Evolutionary conservation across 2,888 invertebrate genomes (phyloP).

Genomic region (Eubasilissa splendida): DNA sequence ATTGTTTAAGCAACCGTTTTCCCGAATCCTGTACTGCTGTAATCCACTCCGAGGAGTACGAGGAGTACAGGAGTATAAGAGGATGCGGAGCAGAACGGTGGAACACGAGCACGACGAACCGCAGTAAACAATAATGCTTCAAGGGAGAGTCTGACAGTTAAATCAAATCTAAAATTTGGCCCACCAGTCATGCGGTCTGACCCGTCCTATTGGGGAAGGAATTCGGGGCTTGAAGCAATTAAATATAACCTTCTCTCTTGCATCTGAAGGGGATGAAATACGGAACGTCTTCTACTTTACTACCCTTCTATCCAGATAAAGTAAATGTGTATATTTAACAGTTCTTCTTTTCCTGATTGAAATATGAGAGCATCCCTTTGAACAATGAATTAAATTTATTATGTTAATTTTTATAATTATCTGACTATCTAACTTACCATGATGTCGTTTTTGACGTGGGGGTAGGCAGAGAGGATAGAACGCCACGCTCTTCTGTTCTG

Average conservation of each 20-base stretch:
- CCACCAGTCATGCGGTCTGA: conserved; percentile 26
- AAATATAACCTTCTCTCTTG: conserved; percentile 16
- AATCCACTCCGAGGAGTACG: background rate
- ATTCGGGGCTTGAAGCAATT: conserved; percentile 21
- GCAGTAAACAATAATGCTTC: conserved; percentile 17
- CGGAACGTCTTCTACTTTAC: background rate
- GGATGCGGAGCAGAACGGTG: background rate
- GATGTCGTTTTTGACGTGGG: no score
- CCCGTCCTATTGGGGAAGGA: conserved; percentile 2
- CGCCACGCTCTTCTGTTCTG: no score
- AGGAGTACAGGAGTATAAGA: background rate
- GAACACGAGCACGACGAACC: background rate
- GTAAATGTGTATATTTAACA: no score
- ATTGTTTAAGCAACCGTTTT: background rate
- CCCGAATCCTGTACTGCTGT: background rate
- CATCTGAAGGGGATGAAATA: background rate
- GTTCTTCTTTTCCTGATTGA: no score
- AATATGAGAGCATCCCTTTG: no score
- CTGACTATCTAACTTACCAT: no score
- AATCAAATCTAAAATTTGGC: conserved; percentile 45
- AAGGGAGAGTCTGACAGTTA: conserved; percentile 49
- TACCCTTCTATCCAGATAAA: no score
- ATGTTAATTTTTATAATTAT: no score
- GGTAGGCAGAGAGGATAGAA: no score
- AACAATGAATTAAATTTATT: no score